Evolutionary conservation across 2,888 invertebrate genomes (phyloP).

Genomic region (Vandiemenella viatica): DNA sequence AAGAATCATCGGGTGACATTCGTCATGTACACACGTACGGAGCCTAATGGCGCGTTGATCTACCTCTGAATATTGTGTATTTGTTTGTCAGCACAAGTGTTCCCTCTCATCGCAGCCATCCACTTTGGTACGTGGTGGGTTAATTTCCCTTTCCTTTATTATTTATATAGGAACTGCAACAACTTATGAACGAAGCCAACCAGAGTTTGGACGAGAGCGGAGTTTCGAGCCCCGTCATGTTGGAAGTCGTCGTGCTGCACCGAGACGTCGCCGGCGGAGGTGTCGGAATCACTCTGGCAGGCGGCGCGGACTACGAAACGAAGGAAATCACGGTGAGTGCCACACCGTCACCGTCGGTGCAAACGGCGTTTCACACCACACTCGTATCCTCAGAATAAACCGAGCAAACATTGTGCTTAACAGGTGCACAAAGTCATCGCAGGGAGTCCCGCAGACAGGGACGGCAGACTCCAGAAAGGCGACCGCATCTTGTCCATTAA

Average conservation of each 20-base stretch:
- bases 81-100: no score
- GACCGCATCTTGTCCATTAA: constrained; percentile 82
- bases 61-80: no score
- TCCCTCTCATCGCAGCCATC: no score
- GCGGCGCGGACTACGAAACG: constrained; percentile 79
- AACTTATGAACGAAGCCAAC: constrained; percentile 49
- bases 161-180: constrained; percentile 47
- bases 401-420: no score
- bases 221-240: constrained; percentile 9
- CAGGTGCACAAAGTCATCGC: constrained; percentile 76
- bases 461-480: constrained; percentile 72
- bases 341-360: no score
- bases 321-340: constrained; percentile 76
- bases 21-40: no score
- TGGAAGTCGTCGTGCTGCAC: constrained; percentile 45
- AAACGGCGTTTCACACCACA: no score
- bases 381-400: no score
- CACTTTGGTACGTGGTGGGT: no score
- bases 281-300: constrained; percentile 75
- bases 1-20: no score
- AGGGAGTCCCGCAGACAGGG: constrained; percentile 73
- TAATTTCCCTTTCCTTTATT: no score
- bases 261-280: constrained; percentile 54
- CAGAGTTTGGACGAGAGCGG: constrained; percentile 41
- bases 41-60: no score